These are phyloP conservation scores for Melieria crassipennis DNA, from an alignment of 2,888 invertebrate species.

Conservation along the genomic window DNA sequence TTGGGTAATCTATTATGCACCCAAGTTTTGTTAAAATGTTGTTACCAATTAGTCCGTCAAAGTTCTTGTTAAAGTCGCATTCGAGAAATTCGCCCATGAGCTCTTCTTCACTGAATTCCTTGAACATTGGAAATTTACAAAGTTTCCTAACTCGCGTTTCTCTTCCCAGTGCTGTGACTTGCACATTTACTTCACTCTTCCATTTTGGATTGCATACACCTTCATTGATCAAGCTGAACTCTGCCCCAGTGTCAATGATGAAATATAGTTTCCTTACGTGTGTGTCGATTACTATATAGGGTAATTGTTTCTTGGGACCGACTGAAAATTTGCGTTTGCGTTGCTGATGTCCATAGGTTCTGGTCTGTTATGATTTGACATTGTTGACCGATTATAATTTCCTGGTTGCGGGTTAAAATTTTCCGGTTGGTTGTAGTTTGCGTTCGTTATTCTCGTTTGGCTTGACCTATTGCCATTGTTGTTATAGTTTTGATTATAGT, in stretches of 20 bases:
- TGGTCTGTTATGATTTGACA: too few species aligned
- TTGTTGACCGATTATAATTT: too few species aligned
- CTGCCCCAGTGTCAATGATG: conserved; percentile 41
- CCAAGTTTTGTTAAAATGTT: conserved; percentile 13
- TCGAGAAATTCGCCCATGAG: not conserved
- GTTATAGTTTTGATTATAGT: too few species aligned
- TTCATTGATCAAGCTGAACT: conserved; percentile 38
- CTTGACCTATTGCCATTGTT: too few species aligned
- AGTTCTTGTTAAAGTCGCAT: not conserved
- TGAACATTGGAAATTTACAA: conserved; percentile 25
- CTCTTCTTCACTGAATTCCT: conserved; percentile 18
- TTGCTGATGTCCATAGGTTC: too few species aligned
- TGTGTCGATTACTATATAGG: too few species aligned
- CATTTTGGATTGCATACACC: conserved; percentile 36
- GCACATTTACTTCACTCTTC: conserved; percentile 19
- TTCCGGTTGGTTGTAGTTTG: too few species aligned
- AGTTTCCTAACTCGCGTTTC: conserved; percentile 12
- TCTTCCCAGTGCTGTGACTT: conserved; percentile 23
- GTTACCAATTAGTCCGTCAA: conserved; percentile 19
- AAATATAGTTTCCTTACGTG: conserved; percentile 27
- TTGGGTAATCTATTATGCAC: conserved; percentile 9
- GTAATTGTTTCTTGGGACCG: too few species aligned
- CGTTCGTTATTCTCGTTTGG: too few species aligned
- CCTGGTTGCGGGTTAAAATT: too few species aligned
- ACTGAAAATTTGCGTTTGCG: too few species aligned